Evolutionary conservation across 2,113 vertebrate species (phyloP), one percentile per base, ranked within the genome.

Genomic region (Jaculus jaculus): DNA sequence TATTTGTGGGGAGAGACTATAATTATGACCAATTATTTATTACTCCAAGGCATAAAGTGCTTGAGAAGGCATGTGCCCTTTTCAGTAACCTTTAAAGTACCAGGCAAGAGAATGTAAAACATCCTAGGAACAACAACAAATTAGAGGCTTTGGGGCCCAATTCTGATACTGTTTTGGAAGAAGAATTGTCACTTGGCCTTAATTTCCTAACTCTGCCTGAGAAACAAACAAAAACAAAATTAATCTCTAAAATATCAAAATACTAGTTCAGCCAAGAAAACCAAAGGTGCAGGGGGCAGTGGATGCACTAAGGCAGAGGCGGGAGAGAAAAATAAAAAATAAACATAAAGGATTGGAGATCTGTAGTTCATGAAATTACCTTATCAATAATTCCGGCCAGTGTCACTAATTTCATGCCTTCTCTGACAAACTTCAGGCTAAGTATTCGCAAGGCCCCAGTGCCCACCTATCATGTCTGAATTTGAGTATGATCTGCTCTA

Each of bases 11-110:
- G 37, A 90, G 71, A 54, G 24, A 34, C 93, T 94, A 69, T 94
- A 95, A 95, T 93, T 92, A 95, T 24, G 72, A 92, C n/a, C 77
- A 96, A 93, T 95, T 96, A 96, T 87, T 96, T 96, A 63, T 37
- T 54, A 74, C 82, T 95, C 51, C 71, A 86, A 95, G 92, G 81
- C 84, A 78, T 54, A 54, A 54, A 54, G 54, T 54, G 54, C 78
- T 94, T 94, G 93, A 78, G 92, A 71, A 88, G 72, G 37, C 54
- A 85, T 85, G 72, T 93, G 84, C 30, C 82, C 65, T 96, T 94
- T 91, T 61, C 91, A 91, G 69, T 82, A 91, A 68, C 11, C 34
- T 91, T 88, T 91, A 75, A 87, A 94, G 34, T 88, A 85, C n/a
- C 39, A 93, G 58, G 69, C 39, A 58, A 28, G 71, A 58, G 72